Evolutionary conservation across 92 coral and sea anemone species (phyloP).

Genomic region (Zoanthus sansibaricus): DNA sequence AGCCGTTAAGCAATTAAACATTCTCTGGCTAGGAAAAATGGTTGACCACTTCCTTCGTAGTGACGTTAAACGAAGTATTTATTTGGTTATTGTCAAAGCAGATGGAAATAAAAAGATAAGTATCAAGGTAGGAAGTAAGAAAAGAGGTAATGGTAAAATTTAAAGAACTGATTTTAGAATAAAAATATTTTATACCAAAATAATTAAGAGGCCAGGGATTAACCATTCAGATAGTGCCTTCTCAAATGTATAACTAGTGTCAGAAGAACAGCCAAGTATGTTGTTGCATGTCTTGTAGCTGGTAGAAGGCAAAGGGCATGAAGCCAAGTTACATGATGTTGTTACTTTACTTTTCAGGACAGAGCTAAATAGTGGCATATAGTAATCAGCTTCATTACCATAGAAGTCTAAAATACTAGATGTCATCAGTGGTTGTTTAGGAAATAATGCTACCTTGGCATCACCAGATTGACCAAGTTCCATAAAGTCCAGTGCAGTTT

Average conservation of each 20-base stretch:
- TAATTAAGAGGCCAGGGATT: too few relatives aligned
- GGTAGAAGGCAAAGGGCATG: not conserved
- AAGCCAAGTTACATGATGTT: not conserved
- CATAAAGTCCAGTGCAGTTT: not conserved
- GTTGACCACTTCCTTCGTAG: too few relatives aligned
- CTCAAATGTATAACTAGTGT: not conserved
- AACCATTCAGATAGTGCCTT: conserved; percentile 4
- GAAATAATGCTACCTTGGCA: not conserved
- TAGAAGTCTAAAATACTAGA: not conserved
- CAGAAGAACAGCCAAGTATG: not conserved
- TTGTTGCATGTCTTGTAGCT: not conserved
- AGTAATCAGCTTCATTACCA: not conserved
- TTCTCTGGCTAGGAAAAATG: too few relatives aligned
- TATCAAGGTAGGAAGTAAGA: too few relatives aligned
- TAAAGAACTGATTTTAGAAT: too few relatives aligned
- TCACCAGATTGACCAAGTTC: not conserved
- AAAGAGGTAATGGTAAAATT: too few relatives aligned
- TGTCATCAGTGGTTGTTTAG: not conserved
- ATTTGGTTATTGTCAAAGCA: too few relatives aligned
- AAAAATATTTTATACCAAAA: too few relatives aligned
- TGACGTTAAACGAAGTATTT: too few relatives aligned
- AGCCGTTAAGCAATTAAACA: too few relatives aligned
- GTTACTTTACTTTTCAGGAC: not conserved
- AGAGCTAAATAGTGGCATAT: not conserved
- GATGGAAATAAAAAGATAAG: too few relatives aligned